A percentile compares a stretch with the other conserved stretches of the same genome.
Evolutionary conservation across 1,140 invertebrate species (phyloP).

Genomic region (Dufourea novaeangliae): DNA sequence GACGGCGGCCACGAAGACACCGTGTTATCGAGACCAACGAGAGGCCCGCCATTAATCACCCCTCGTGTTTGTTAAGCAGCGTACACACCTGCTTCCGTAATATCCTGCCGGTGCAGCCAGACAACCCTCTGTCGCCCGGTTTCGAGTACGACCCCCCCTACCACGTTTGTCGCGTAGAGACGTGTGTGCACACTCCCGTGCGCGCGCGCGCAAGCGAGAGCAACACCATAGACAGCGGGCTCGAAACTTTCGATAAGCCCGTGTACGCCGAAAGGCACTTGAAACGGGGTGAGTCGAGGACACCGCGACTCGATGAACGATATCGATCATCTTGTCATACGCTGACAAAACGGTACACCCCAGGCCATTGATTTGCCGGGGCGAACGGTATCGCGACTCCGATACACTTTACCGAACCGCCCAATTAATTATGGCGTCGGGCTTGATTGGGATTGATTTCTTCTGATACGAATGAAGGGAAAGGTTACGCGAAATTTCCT

Average conservation of each 20-base stretch:
- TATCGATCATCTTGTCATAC: slow-evolving; percentile 60
- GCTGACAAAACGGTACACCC: slow-evolving; percentile 46
- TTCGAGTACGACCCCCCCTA: neutral
- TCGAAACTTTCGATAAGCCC: slow-evolving; percentile 59
- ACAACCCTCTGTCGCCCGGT: slow-evolving; percentile 24
- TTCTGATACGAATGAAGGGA: too few species aligned
- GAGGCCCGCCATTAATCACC: slow-evolving; percentile 78
- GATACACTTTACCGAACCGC: slow-evolving; percentile 39
- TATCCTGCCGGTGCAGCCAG: slow-evolving; percentile 70
- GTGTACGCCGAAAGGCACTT: slow-evolving; percentile 26
- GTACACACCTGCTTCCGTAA: slow-evolving; percentile 77
- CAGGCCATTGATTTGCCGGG: slow-evolving; percentile 35
- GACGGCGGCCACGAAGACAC: slow-evolving; percentile 60
- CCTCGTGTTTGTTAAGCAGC: slow-evolving; percentile 80
- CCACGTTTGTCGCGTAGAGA: neutral
- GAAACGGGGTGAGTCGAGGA: slow-evolving; percentile 17
- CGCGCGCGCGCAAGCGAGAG: neutral
- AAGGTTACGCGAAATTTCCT: neutral
- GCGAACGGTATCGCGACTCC: slow-evolving; percentile 24
- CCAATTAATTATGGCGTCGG: slow-evolving; percentile 52
- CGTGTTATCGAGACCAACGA: slow-evolving; percentile 73
- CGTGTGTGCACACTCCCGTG: neutral
- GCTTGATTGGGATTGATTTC: too few species aligned
- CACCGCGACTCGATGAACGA: slow-evolving; percentile 35
- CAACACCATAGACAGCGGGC: neutral